phyloP scores from a whole-genome alignment of 2,113 vertebrate genomes.

The Hemibagrus wyckioides region DNA sequence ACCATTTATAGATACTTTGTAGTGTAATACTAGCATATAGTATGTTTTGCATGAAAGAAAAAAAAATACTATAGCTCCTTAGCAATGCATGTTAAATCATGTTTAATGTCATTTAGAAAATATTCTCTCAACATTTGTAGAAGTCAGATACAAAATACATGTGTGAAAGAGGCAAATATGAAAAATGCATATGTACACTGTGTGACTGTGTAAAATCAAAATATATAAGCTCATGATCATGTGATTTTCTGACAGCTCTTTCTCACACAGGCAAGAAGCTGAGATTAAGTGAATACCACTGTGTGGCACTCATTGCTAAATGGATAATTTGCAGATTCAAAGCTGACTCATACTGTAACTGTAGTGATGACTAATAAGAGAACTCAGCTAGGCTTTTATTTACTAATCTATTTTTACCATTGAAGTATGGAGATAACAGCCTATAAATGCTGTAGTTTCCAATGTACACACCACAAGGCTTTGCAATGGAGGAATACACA shows the following conservation, averaged over 20 bases:
- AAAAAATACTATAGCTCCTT: not conserved
- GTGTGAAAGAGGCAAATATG: not conserved
- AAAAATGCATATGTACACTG: not conserved
- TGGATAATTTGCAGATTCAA: not conserved
- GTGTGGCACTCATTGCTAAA: not conserved
- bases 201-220: not conserved
- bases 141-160: not conserved
- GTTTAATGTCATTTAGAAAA: not conserved
- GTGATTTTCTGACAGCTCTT: not conserved
- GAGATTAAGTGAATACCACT: not conserved
- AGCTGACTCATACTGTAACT: not conserved
- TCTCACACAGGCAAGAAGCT: not conserved
- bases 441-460: not conserved
- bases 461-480: not conserved
- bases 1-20: not conserved
- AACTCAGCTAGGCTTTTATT: not conserved
- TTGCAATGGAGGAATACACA: not conserved
- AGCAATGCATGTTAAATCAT: not conserved
- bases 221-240: not conserved
- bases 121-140: too few relatives aligned
- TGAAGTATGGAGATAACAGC: not conserved
- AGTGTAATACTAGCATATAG: not conserved
- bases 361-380: conserved; percentile 6
- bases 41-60: too few relatives aligned
- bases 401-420: not conserved